Evolutionary conservation across 2,797 vertebrate species (phyloP).

Genomic region (Coracias cyanogaster): DNA sequence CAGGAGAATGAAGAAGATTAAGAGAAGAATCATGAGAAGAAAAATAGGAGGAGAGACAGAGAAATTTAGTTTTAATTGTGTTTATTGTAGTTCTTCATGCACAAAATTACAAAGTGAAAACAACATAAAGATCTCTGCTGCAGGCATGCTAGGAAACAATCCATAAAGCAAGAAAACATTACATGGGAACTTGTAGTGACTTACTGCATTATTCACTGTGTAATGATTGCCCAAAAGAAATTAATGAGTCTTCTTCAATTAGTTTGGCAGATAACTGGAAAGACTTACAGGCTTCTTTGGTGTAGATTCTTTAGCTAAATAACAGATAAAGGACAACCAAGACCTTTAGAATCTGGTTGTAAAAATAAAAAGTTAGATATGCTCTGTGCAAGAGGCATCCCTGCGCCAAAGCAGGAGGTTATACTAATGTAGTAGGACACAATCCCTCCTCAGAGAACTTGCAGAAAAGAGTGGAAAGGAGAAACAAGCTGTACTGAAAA

Average conservation of each 20-base stretch:
- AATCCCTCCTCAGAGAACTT: neutral
- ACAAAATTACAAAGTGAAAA: conserved; percentile 63
- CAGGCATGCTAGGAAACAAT: conserved; percentile 58
- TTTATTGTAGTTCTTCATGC: conserved; percentile 62
- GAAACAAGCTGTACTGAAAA: neutral
- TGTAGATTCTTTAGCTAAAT: conserved; percentile 1
- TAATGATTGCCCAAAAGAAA: conserved; percentile 55
- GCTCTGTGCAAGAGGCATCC: neutral
- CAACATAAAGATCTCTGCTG: conserved; percentile 55
- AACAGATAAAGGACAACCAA: neutral
- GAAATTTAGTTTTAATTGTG: conserved; percentile 64
- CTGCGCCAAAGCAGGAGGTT: neutral
- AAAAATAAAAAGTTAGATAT: neutral
- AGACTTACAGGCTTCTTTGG: conserved; percentile 13
- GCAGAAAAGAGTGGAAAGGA: neutral
- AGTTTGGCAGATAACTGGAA: conserved; percentile 37
- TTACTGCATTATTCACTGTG: conserved; percentile 33
- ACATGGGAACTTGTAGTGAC: conserved; percentile 38
- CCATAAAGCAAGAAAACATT: conserved; percentile 44
- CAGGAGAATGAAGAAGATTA: neutral
- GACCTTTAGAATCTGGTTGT: neutral
- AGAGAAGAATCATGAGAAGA: neutral
- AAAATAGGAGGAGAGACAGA: conserved; percentile 21
- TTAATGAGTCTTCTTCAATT: conserved; percentile 61
- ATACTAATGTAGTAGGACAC: neutral